phyloP scores from a whole-genome alignment of 2,888 invertebrate species.

The Antheraea assamensis region DNA sequence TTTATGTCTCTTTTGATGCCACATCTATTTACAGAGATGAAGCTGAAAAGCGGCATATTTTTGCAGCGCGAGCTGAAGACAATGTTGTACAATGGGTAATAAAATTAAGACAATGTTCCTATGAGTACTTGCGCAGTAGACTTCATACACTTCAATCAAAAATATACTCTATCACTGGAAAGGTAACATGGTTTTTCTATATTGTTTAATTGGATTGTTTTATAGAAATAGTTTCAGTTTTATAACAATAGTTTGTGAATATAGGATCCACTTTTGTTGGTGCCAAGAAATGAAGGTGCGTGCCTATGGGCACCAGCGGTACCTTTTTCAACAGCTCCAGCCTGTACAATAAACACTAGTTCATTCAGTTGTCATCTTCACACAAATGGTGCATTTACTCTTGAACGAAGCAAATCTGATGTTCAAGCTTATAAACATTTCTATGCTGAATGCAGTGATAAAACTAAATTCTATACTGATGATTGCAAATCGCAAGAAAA shows the following conservation, averaged over 20 bases:
- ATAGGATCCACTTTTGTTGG: conserved; percentile 83
- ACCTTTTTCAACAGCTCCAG: conserved; percentile 70
- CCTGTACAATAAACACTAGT: conserved; percentile 66
- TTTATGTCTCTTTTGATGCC: not conserved
- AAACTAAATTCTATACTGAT: conserved; percentile 67
- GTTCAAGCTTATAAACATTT: conserved; percentile 65
- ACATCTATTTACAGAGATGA: conserved; percentile 73
- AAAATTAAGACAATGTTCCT: conserved; percentile 86
- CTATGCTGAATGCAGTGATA: conserved; percentile 51
- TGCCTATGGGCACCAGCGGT: conserved; percentile 74
- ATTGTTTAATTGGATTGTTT: conserved; percentile 15
- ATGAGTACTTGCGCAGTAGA: conserved; percentile 86
- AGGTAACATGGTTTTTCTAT: conserved; percentile 59
- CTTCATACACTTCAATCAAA: conserved; percentile 85
- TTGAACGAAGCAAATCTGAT: conserved; percentile 75
- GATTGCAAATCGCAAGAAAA: conserved; percentile 32
- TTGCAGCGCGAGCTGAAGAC: conserved; percentile 86
- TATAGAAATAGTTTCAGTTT: conserved; percentile 13
- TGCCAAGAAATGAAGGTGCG: conserved; percentile 83
- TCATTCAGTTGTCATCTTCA: conserved; percentile 77
- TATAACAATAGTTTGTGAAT: conserved; percentile 27
- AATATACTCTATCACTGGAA: conserved; percentile 86
- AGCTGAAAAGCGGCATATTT: conserved; percentile 86
- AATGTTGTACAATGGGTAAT: conserved; percentile 88
- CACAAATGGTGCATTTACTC: conserved; percentile 66